These are phyloP conservation scores for Drosophila parvula DNA, from an alignment of 1,140 invertebrate species.

Conservation along the genomic window DNA sequence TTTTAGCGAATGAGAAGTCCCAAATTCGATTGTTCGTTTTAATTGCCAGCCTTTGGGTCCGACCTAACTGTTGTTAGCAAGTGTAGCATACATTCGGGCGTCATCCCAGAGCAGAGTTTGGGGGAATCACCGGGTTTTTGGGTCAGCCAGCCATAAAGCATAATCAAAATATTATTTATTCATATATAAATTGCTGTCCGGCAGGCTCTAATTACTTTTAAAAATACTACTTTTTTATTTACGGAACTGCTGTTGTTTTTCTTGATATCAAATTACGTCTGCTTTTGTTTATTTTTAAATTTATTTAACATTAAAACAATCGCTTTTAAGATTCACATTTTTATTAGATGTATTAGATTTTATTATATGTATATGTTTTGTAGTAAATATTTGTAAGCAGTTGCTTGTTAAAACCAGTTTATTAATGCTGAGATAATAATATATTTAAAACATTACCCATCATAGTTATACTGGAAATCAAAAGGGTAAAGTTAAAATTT, in stretches of 20 bases:
- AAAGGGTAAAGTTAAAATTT: too few relatives aligned
- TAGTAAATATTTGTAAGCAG: too few relatives aligned
- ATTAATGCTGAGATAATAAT: too few relatives aligned
- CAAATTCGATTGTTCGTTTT: slow-evolving; percentile 56
- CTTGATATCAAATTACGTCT: background rate
- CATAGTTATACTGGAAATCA: too few relatives aligned
- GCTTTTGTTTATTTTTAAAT: background rate
- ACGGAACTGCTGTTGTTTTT: background rate
- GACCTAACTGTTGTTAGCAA: slow-evolving; percentile 37
- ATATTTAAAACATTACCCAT: too few relatives aligned
- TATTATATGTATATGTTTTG: too few relatives aligned
- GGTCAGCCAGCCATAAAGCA: slow-evolving; percentile 8
- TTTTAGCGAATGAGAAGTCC: slow-evolving; percentile 68
- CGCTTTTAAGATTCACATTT: too few relatives aligned
- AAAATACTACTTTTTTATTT: background rate
- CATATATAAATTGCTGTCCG: slow-evolving; percentile 9
- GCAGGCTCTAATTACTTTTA: background rate
- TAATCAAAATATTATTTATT: slow-evolving; percentile 35
- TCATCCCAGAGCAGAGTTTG: background rate
- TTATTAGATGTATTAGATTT: too few relatives aligned
- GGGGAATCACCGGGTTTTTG: background rate
- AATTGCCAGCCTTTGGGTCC: slow-evolving; percentile 54
- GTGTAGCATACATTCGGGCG: slow-evolving; percentile 44
- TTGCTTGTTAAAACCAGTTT: too few relatives aligned
- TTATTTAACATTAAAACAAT: too few relatives aligned